Evolutionary conservation across 2,888 invertebrate genomes (phyloP).

Genomic region (Notocelia uddmanniana): DNA sequence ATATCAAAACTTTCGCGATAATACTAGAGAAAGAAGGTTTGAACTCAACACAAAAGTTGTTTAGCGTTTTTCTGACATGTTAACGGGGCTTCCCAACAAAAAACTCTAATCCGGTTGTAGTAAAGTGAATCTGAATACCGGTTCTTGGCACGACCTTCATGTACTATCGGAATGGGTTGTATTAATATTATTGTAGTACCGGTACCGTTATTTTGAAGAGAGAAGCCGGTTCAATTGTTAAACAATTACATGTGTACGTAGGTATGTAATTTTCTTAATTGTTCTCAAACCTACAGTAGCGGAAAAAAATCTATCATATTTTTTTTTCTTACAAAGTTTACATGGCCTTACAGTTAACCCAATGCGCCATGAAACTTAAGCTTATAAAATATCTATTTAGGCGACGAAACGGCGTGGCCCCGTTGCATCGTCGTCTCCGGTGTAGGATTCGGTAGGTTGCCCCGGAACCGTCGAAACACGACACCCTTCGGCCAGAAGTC

Average conservation of each 20-base stretch:
- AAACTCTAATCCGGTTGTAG: conserved; percentile 53
- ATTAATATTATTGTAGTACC: conserved; percentile 50
- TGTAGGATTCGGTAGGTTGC: too few species aligned
- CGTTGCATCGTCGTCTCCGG: too few species aligned
- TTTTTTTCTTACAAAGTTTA: too few species aligned
- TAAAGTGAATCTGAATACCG: conserved; percentile 56
- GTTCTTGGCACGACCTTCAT: conserved; percentile 68
- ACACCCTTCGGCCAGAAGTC: too few species aligned
- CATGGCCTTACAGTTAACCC: too few species aligned
- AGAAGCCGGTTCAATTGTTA: conserved; percentile 14
- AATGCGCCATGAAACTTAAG: too few species aligned
- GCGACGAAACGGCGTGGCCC: too few species aligned
- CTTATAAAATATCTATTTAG: too few species aligned
- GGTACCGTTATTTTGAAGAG: conserved; percentile 37
- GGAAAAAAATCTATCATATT: too few species aligned
- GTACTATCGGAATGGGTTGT: conserved; percentile 35
- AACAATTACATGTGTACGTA: conserved; percentile 11
- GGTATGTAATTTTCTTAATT: conserved; percentile 25
- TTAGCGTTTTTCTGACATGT: conserved; percentile 46
- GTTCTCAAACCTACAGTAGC: conserved; percentile 16
- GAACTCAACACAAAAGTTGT: conserved; percentile 31
- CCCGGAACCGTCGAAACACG: too few species aligned
- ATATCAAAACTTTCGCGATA: conserved; percentile 9
- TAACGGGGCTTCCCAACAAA: conserved; percentile 57
- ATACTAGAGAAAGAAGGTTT: background rate